phyloP scores from a whole-genome alignment of 1,140 invertebrate genomes.

The Subanguina moxae region DNA sequence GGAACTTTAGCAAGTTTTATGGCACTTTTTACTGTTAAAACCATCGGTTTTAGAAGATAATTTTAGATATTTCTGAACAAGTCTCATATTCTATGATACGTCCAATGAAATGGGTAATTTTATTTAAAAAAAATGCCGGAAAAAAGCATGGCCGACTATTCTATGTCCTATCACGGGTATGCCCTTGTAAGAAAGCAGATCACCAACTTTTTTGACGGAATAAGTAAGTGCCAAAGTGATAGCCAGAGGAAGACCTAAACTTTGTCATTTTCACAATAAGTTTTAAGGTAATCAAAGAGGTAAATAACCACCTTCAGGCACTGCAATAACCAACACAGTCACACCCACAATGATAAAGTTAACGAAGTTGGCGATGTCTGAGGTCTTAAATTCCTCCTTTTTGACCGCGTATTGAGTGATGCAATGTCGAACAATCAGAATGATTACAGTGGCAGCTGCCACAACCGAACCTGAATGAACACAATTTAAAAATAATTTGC shows the following conservation, averaged over 20 bases:
- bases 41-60: no score
- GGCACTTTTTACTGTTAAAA: no score
- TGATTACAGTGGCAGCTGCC: slow-evolving; percentile 49
- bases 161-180: no score
- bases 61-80: no score
- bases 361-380: slow-evolving; percentile 52
- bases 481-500: slow-evolving; percentile 23
- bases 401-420: slow-evolving; percentile 46
- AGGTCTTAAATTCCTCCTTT: slow-evolving; percentile 40
- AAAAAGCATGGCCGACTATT: no score
- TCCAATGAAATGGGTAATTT: no score
- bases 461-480: slow-evolving; percentile 37
- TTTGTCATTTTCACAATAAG: no score
- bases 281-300: slow-evolving; percentile 43
- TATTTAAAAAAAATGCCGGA: no score
- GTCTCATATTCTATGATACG: no score
- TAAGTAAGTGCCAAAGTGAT: slow-evolving; percentile 60
- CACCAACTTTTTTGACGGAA: slow-evolving; percentile 57
- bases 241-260: slow-evolving; percentile 50
- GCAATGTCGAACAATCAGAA: slow-evolving; percentile 48
- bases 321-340: slow-evolving; percentile 58
- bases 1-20: no score
- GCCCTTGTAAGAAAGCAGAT: not conserved
- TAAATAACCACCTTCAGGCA: slow-evolving; percentile 56
- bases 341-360: slow-evolving; percentile 59